Percentiles rank a stretch among this genome's conserved stretches.
These are phyloP conservation scores for Grammomys surdaster DNA, from an alignment of 2,113 vertebrate genomes.

Conservation along the genomic window DNA sequence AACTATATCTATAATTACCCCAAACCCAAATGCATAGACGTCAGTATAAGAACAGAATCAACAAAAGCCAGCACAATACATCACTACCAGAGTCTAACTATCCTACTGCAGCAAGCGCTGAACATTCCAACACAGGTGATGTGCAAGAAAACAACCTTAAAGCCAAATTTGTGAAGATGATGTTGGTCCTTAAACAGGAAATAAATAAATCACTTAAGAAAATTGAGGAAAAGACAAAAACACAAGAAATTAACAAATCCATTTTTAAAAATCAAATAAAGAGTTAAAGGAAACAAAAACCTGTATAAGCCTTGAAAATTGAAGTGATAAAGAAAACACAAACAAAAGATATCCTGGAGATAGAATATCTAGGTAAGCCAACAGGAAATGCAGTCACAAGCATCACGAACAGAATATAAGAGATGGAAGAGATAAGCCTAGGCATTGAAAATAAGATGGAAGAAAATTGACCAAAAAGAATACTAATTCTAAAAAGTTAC, in stretches of 20 bases:
- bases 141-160: neutral
- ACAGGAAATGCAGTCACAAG: neutral
- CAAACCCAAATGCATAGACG: neutral
- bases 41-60: neutral
- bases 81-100: neutral
- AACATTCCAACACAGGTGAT: neutral
- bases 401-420: neutral
- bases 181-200: neutral
- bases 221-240: too few species aligned
- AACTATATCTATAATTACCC: neutral
- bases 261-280: too few species aligned
- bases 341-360: neutral
- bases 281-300: too few species aligned
- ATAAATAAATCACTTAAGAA: too few species aligned
- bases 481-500: too few species aligned
- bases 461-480: neutral
- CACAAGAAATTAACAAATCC: too few species aligned
- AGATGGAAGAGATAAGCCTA: neutral
- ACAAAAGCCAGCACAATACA: neutral
- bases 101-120: neutral
- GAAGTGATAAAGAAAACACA: neutral
- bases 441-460: neutral
- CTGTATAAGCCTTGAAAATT: too few species aligned
- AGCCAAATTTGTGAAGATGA: neutral
- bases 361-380: neutral